phyloP scores from a whole-genome alignment of 2,797 vertebrate species.

The Semaprochilodus insignis region DNA sequence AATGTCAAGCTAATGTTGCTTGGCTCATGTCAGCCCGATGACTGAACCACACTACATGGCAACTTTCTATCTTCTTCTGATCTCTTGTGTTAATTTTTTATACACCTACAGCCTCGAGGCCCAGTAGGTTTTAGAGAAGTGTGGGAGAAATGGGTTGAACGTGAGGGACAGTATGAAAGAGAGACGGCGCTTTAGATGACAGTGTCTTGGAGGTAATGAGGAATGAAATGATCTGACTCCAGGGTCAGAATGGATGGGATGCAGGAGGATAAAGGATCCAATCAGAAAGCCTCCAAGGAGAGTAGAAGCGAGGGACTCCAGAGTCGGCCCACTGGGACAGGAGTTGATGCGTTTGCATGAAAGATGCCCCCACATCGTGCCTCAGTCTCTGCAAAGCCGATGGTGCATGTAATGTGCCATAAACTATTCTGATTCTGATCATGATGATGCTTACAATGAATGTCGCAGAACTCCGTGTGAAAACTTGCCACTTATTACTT shows the following conservation, averaged over 20 bases:
- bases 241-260: slow-evolving; percentile 68
- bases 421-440: not conserved
- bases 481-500: not conserved
- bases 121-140: not conserved
- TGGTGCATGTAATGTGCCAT: not conserved
- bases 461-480: not conserved
- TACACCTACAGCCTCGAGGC: no score
- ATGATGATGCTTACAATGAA: not conserved
- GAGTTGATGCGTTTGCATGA: not conserved
- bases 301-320: not conserved
- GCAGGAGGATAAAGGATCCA: slow-evolving; percentile 68
- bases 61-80: not conserved
- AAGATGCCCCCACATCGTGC: not conserved
- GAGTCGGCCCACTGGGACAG: not conserved
- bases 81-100: not conserved
- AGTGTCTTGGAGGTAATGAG: slow-evolving; percentile 69
- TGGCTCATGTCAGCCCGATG: not conserved
- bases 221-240: slow-evolving; percentile 74
- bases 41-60: not conserved
- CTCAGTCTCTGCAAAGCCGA: not conserved
- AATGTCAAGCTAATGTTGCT: not conserved
- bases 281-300: slow-evolving; percentile 24
- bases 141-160: not conserved
- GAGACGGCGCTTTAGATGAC: slow-evolving; percentile 43
- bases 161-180: slow-evolving; percentile 46